Evolutionary conservation across 2,797 vertebrate genomes (phyloP).

Genomic region (Dryobates pubescens): DNA sequence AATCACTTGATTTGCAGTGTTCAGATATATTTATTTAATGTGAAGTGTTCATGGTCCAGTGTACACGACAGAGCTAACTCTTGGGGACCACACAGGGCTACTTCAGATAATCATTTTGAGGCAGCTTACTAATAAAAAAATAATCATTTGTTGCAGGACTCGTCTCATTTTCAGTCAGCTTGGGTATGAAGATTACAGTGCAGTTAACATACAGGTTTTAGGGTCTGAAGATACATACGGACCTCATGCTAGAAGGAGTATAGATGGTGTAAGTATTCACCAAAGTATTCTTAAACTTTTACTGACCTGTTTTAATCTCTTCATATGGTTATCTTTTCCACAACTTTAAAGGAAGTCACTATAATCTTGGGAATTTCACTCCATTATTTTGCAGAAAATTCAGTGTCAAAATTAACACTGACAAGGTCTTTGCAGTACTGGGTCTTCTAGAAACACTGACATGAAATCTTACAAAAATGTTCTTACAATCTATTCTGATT

Average conservation of each 20-base stretch:
- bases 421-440: neutral
- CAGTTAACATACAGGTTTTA: conserved; percentile 86
- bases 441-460: neutral
- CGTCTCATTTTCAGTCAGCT: conserved; percentile 83
- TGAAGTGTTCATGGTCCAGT: neutral
- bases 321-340: conserved; percentile 36
- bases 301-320: conserved; percentile 58
- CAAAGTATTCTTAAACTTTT: conserved; percentile 44
- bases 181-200: conserved; percentile 84
- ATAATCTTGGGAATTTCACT: conserved; percentile 50
- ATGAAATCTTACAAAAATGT: neutral
- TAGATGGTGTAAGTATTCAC: conserved; percentile 75
- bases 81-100: neutral
- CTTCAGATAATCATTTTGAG: neutral
- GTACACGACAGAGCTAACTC: neutral
- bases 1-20: neutral
- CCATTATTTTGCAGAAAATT: conserved; percentile 2
- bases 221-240: conserved; percentile 89
- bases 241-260: conserved; percentile 73
- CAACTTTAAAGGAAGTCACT: conserved; percentile 45
- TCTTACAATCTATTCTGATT: neutral
- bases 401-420: neutral
- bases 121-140: conserved; percentile 21
- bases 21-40: neutral
- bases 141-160: conserved; percentile 76